Conservation (phyloP, 1,140 invertebrate genomes). For the Maconellicoccus hirsutus region DNA sequence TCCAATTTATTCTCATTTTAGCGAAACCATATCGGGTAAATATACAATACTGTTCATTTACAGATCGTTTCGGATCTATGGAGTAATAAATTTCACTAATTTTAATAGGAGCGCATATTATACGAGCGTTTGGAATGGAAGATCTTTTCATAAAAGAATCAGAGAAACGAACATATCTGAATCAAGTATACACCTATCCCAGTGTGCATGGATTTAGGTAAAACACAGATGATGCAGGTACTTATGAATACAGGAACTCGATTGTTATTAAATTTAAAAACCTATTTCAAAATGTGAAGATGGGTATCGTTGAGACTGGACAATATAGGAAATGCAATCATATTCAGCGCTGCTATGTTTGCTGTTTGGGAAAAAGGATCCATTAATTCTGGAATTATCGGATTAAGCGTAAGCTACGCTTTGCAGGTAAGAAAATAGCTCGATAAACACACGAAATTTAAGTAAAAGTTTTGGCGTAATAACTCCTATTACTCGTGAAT, state of each 20-base stretch:
- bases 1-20: conserved; percentile 96
- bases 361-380: conserved; percentile 61
- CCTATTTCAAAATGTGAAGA: conserved; percentile 42
- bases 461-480: too few species aligned
- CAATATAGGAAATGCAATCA: conserved; percentile 82
- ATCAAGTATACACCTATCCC: conserved; percentile 78
- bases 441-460: not conserved
- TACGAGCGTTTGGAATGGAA: conserved; percentile 62
- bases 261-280: too few species aligned
- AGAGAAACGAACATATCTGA: conserved; percentile 72
- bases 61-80: not conserved
- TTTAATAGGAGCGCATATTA: conserved; percentile 49
- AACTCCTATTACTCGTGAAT: not conserved
- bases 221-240: not conserved
- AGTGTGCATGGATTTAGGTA: conserved; percentile 40
- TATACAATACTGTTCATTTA: not conserved
- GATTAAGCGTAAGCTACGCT: conserved; percentile 80
- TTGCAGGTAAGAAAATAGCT: conserved; percentile 49
- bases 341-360: conserved; percentile 78
- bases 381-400: conserved; percentile 64
- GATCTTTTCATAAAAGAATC: conserved; percentile 70
- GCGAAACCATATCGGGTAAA: conserved; percentile 70
- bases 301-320: conserved; percentile 86
- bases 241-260: not conserved
- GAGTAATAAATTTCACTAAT: not conserved